Base-by-base conservation (phyloP, 2,113 vertebrate genomes). In the Maccullochella peelii region DNA sequence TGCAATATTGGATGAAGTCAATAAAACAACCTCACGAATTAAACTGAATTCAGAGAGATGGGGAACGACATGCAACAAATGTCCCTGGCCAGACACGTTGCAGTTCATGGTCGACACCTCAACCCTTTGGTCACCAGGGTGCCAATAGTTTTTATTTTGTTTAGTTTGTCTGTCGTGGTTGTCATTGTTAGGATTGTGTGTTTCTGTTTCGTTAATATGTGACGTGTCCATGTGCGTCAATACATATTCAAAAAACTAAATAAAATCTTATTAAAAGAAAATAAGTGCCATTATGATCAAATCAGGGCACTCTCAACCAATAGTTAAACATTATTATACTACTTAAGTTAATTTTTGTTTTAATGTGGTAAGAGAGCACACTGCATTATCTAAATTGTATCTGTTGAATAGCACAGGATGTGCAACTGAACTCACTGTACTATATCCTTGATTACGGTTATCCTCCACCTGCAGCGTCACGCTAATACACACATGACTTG, bases 381-480 rank as follows among this genome's bases (percentile, higher is more conserved):
- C 23, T 49, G 8, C 10, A 20, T 63, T 75, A 73, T 86, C 69
- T 89, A 44, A 72, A 84, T 82, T 73, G 42, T n/a, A 23, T 47
- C 8, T 77, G 33, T 1, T 49, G 50, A 59, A 73, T 50, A 20
- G 30, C n/a, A 59, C 85, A 86, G 87, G 91, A 91, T 86, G 71
- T 81, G 3, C 6, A 62, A 52, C 9, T 72, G 16, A 68, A 30
- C 3, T 57, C 4, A 80, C 9, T 44, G 12, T 9, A 12, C 57
- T 25, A 83, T 81, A 88, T 86, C 87, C 86, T 90, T 86, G 76
- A 83, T 74, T 44, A 55, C 36, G 3, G 33, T 80, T 65, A 80
- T 47, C 11, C 9, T 67, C 11, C 44, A 54, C 0, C 5, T 63
- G 69, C 71, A 73, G 25, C 8, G 30, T 78, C 50, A 54, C 1